Percentiles rank a stretch among this genome's conserved stretches.
Evolutionary conservation across 2,113 vertebrate species (phyloP).

Genomic region (Petrocephalus microphthalmus): DNA sequence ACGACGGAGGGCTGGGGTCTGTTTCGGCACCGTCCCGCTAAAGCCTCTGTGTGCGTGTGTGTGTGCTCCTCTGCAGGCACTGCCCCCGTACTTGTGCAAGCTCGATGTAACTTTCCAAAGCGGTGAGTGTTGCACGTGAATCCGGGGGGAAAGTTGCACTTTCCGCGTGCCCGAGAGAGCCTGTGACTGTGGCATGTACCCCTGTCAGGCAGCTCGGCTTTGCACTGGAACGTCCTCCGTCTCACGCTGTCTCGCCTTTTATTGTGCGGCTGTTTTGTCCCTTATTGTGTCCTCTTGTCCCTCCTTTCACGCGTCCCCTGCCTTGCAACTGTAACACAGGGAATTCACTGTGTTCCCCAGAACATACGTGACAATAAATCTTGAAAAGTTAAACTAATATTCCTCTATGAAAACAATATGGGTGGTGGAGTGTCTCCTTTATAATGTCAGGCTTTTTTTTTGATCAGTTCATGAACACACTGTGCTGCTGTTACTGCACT

Average conservation of each 20-base stretch:
- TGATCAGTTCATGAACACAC: background rate
- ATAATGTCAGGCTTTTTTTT: background rate
- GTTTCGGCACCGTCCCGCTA: background rate
- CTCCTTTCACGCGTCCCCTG: background rate
- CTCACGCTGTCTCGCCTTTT: background rate
- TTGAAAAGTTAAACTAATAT: background rate
- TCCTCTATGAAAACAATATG: background rate
- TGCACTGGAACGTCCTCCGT: background rate
- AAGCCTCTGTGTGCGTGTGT: conserved; percentile 27
- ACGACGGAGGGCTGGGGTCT: background rate
- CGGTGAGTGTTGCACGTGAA: conserved; percentile 59
- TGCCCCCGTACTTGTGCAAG: conserved; percentile 83
- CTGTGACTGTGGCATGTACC: background rate
- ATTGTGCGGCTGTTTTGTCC: background rate
- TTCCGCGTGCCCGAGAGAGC: background rate
- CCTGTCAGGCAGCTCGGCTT: background rate
- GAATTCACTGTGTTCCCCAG: background rate
- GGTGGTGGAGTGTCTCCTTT: background rate
- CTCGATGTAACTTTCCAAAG: conserved; percentile 88
- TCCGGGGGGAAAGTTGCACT: background rate
- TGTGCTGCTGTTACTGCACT: background rate
- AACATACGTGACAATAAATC: background rate
- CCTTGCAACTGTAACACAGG: background rate
- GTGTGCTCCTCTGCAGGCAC: conserved; percentile 67
- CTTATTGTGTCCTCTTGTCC: background rate